Evolutionary conservation across 2,888 invertebrate genomes (phyloP), one percentile per base, ranked within the genome.

Genomic region (Lithosia quadra): DNA sequence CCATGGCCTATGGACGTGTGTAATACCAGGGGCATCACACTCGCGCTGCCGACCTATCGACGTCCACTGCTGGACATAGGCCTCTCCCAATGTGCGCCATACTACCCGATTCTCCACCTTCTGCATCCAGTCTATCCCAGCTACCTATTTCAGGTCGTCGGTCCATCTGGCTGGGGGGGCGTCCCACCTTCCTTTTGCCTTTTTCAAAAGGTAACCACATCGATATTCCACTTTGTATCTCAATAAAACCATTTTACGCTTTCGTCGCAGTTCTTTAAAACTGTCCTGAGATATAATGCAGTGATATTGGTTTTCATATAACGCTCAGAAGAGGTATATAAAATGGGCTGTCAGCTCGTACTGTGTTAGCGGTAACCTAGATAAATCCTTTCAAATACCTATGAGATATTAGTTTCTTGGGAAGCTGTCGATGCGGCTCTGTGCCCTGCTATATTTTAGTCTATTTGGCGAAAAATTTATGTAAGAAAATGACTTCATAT

Each of bases 261-360:
- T 63, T 15, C 58, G 63, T 63, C 53, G 57, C 67, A 71, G 68
- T 70, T 53, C 53, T 57, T 55, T 63, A 55, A 62, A 70, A 78
- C 68, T 75, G 71, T 64, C 63, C 59, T 43, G 7, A 57, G 58
- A 55, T 28, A 28, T 39, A 56, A 49, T 56, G 55, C 36, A 57
- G 10, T 67, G 72, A 68, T 72, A 66, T 77, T 77, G 65, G 75
- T 68, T 77, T 75, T 70, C 66, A 62, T 72, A 72, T 57, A 55
- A 67, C 69, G 63, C 18, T 22, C 18, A 39, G 24, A 34, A 53
- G 65, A 77, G 69, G 34, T 77, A 68, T 65, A 65, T 74, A 69
- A 71, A 76, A 69, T 62, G 69, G 53, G 43, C n/a, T 13, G 28
- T 21, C 63, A 36, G 63, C 36, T n/a, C 39, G 5, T 4, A 60